phyloP scores from a whole-genome alignment of 2,113 vertebrate genomes.

The Apodemus sylvaticus region DNA sequence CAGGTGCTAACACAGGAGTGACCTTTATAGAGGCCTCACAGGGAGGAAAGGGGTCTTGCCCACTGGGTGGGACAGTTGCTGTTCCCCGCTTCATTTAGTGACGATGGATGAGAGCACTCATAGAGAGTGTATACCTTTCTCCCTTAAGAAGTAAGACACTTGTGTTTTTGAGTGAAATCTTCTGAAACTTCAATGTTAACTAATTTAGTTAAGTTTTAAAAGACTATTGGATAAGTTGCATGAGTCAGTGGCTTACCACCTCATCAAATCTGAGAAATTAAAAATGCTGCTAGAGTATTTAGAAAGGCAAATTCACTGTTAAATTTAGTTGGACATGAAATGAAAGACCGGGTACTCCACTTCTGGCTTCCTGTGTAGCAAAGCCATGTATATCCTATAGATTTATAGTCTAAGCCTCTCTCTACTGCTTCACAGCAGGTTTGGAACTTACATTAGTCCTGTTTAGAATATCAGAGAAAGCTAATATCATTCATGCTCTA shows the following conservation, averaged over 20 bases:
- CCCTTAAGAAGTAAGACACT: not conserved
- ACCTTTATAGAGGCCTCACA: not conserved
- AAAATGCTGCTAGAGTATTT: not conserved
- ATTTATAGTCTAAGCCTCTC: not conserved
- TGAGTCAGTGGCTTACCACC: not conserved
- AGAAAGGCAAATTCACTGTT: not conserved
- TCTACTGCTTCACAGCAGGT: not conserved
- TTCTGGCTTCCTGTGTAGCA: not conserved
- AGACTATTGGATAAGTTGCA: not conserved
- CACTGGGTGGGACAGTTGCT: not conserved
- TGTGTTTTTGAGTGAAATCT: not conserved
- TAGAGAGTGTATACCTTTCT: not conserved
- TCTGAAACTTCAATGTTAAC: not conserved
- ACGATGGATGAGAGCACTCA: not conserved
- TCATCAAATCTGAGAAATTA: conserved; percentile 7
- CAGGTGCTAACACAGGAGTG: not conserved
- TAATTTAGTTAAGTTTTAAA: not conserved
- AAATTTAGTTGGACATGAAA: not conserved
- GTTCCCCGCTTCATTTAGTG: not conserved
- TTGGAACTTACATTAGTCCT: not conserved
- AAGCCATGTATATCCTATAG: not conserved
- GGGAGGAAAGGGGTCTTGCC: fast-evolving
- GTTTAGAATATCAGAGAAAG: not conserved
- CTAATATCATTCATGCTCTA: not conserved
- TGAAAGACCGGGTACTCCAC: not conserved